A percentile compares a stretch with the other conserved stretches of the same genome.
These are phyloP conservation scores for Ophioninae sp. DNA, from an alignment of 2,888 invertebrate genomes.

Conservation along the genomic window DNA sequence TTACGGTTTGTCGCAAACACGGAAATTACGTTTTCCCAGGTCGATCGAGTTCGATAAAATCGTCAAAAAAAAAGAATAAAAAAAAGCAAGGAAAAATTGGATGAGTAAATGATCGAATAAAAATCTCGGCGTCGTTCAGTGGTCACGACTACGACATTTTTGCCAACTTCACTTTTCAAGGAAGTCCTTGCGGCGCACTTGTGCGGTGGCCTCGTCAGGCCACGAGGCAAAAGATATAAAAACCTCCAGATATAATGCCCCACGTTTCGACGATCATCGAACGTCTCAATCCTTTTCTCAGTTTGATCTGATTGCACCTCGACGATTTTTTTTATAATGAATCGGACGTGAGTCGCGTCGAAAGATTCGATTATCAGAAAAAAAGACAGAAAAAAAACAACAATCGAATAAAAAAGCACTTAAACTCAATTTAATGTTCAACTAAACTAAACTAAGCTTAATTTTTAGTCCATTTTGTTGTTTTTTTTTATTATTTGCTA, in stretches of 20 bases:
- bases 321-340: slow-evolving; percentile 1
- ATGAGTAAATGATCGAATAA: slow-evolving; percentile 46
- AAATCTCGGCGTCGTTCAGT: slow-evolving; percentile 39
- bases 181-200: slow-evolving; percentile 53
- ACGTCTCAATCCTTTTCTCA: background rate
- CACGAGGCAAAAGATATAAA: slow-evolving; percentile 38
- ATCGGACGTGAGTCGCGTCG: background rate
- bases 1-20: slow-evolving; percentile 16
- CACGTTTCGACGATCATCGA: slow-evolving; percentile 21
- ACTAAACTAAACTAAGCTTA: no score
- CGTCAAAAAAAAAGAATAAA: slow-evolving; percentile 17
- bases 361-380: background rate
- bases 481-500: no score
- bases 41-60: slow-evolving; percentile 33
- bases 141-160: slow-evolving; percentile 39
- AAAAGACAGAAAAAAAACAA: background rate
- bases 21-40: slow-evolving; percentile 29
- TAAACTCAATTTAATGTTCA: no score
- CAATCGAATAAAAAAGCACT: background rate
- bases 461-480: no score
- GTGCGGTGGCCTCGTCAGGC: slow-evolving; percentile 41
- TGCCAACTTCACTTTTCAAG: slow-evolving; percentile 45
- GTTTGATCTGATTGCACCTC: background rate
- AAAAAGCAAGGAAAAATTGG: slow-evolving; percentile 6
- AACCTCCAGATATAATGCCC: slow-evolving; percentile 21